Conservation (phyloP, 2,888 invertebrate species). For the Aphidius colemani region DNA sequence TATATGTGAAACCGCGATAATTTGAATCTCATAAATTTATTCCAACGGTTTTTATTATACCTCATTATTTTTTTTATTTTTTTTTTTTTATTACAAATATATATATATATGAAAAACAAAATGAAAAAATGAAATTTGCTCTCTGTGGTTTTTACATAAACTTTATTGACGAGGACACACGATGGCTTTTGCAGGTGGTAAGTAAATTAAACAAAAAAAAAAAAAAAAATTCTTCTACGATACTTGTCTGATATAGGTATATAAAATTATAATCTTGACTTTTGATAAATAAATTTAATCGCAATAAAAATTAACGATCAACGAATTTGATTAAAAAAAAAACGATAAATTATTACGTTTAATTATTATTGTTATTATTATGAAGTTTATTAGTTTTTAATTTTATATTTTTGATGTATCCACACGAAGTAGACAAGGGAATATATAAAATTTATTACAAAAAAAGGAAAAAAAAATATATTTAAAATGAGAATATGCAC, state of each 20-base stretch:
- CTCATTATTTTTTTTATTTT: neutral
- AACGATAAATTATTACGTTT: neutral
- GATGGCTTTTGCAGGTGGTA: neutral
- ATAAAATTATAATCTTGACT: no score
- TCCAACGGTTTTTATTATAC: constrained; percentile 6
- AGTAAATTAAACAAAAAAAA: neutral
- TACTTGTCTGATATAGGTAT: neutral
- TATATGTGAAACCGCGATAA: constrained; percentile 39
- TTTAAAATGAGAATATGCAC: constrained; percentile 21
- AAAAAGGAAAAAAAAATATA: constrained; percentile 26
- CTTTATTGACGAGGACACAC: no score
- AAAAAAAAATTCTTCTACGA: constrained; percentile 17
- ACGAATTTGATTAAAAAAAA: constrained; percentile 7
- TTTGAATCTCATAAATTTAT: constrained; percentile 34
- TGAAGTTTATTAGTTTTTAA: neutral
- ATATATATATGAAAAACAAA: constrained; percentile 4
- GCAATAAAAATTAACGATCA: neutral
- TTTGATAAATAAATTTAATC: no score
- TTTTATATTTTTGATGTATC: constrained; percentile 7
- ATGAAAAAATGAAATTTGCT: no score
- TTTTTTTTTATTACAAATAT: constrained; percentile 5
- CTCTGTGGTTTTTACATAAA: no score
- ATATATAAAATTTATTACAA: constrained; percentile 17
- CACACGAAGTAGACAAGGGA: constrained; percentile 13
- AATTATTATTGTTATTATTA: constrained; percentile 4